phyloP scores from a whole-genome alignment of 2,888 invertebrate genomes.

The Volucella bombylans region DNA sequence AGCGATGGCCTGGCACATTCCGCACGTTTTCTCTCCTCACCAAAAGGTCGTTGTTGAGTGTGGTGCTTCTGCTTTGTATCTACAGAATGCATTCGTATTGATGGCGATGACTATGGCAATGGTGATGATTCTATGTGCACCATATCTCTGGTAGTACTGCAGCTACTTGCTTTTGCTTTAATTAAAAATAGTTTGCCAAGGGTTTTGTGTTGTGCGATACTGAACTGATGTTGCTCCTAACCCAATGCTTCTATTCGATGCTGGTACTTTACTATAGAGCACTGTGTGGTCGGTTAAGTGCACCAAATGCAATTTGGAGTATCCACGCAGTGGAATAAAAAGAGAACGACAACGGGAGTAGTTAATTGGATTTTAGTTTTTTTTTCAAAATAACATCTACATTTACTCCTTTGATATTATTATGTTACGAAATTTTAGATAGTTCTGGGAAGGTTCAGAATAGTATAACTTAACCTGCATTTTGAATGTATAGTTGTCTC shows the following conservation, averaged over 20 bases:
- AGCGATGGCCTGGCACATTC: constrained; percentile 40
- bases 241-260: constrained; percentile 2
- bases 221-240: too few species aligned
- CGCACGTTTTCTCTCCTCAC: constrained; percentile 27
- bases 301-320: constrained; percentile 58
- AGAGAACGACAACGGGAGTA: constrained; percentile 1
- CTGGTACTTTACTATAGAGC: constrained; percentile 21
- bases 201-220: constrained; percentile 40
- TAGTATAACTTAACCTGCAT: too few species aligned
- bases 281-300: constrained; percentile 54
- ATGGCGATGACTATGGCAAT: constrained; percentile 5
- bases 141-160: constrained; percentile 16
- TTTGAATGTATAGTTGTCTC: too few species aligned
- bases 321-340: constrained; percentile 16
- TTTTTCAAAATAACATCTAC: constrained; percentile 49
- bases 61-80: constrained; percentile 8
- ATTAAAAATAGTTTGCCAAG: constrained; percentile 73
- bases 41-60: constrained; percentile 14
- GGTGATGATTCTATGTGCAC: constrained; percentile 11
- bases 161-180: constrained; percentile 60
- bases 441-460: not conserved
- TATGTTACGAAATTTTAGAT: constrained; percentile 36
- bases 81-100: constrained; percentile 42
- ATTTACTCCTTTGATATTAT: constrained; percentile 50
- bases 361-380: constrained; percentile 65